Percentiles rank a stretch among this genome's conserved stretches.
Conservation (phyloP, 2,113 vertebrate species). For the Megaceryle maxima region DNA sequence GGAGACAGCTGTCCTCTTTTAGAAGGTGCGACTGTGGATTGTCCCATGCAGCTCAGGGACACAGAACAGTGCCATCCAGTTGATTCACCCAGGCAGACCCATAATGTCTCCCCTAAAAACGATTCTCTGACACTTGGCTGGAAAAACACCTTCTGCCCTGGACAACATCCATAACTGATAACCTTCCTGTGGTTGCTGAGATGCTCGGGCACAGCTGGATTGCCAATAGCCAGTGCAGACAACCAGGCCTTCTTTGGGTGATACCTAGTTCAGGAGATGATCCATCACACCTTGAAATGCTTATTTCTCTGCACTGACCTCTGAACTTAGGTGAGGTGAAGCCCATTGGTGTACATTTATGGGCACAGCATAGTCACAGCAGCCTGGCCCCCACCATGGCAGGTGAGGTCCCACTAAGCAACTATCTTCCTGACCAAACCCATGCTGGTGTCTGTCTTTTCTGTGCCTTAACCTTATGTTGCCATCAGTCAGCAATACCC, state of each 20-base stretch:
- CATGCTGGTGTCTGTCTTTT: background rate
- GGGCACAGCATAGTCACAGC: background rate
- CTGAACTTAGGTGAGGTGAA: accelerated
- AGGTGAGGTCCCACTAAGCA: background rate
- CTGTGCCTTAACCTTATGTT: no score
- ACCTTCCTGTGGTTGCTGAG: background rate
- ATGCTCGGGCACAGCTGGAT: background rate
- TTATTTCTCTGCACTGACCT: background rate
- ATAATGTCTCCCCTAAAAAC: accelerated
- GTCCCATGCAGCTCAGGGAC: no score
- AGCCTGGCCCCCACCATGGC: background rate
- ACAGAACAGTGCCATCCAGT: background rate
- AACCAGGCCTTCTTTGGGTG: background rate
- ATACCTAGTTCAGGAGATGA: background rate
- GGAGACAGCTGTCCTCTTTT: background rate
- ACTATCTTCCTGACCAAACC: background rate
- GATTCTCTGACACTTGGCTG: background rate
- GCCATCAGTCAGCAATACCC: background rate
- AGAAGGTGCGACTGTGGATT: background rate
- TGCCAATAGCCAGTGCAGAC: background rate
- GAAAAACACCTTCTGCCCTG: background rate
- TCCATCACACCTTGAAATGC: background rate
- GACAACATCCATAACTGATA: accelerated
- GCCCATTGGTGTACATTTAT: accelerated
- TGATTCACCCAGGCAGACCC: background rate